Conservation (phyloP, 2,888 invertebrate species). For the Tryphoninae sp. region DNA sequence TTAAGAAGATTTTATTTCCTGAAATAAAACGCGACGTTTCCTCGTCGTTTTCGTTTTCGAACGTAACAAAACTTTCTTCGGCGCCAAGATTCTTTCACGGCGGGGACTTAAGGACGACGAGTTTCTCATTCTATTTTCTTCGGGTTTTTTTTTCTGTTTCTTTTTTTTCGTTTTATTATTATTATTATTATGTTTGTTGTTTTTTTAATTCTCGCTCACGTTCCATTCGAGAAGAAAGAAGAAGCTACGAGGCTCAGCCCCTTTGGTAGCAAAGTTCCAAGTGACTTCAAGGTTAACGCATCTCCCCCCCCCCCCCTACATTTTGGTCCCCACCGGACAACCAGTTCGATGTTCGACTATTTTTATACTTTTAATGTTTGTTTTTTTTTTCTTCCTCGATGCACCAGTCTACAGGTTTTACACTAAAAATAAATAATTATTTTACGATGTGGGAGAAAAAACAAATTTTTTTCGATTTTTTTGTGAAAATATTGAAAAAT, state of each 20-base stretch:
- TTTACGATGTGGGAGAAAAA: too few relatives aligned
- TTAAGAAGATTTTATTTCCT: background rate
- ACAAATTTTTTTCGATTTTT: too few relatives aligned
- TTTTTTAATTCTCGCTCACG: slow-evolving; percentile 46
- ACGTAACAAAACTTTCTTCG: slow-evolving; percentile 50
- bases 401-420: too few relatives aligned
- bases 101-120: slow-evolving; percentile 49
- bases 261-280: slow-evolving; percentile 44
- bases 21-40: background rate
- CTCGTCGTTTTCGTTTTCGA: slow-evolving; percentile 22
- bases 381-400: background rate
- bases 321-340: slow-evolving; percentile 1
- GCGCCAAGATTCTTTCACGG: slow-evolving; percentile 50
- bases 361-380: background rate
- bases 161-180: slow-evolving; percentile 1
- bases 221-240: slow-evolving; percentile 44
- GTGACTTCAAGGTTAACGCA: slow-evolving; percentile 58
- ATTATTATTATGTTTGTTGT: slow-evolving; percentile 13
- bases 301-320: slow-evolving; percentile 3
- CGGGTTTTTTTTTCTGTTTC: slow-evolving; percentile 10
- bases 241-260: slow-evolving; percentile 21
- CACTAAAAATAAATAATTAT: too few relatives aligned
- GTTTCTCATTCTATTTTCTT: slow-evolving; percentile 44
- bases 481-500: too few relatives aligned
- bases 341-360: background rate